A percentile compares a stretch with the other conserved stretches of the same genome.
These are phyloP conservation scores for Thecocarcelia acutangulata DNA, from an alignment of 2,888 invertebrate genomes.

Conservation along the genomic window DNA sequence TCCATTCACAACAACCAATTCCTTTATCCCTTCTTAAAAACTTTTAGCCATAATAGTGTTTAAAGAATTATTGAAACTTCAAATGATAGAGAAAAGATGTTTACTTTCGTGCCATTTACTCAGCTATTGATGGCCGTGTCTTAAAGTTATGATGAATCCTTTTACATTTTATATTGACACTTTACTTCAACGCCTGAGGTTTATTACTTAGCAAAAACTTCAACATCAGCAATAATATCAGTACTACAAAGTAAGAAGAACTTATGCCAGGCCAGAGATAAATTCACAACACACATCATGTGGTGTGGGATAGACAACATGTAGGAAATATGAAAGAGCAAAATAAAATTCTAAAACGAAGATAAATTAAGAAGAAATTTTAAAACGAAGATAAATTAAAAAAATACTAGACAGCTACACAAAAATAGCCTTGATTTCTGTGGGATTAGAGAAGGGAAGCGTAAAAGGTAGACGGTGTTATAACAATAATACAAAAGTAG, in stretches of 20 bases:
- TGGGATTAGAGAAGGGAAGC: too few relatives aligned
- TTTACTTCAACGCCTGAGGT: constrained; percentile 69
- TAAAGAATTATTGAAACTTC: constrained; percentile 29
- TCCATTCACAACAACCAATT: background rate
- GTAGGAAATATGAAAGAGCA: constrained; percentile 6
- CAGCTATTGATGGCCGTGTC: background rate
- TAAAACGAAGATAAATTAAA: constrained; percentile 36
- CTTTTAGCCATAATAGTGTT: constrained; percentile 6
- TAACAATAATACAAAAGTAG: too few relatives aligned
- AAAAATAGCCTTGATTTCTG: constrained; percentile 43
- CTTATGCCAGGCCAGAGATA: constrained; percentile 54
- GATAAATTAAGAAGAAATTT: constrained; percentile 19
- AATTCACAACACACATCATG: constrained; percentile 33
- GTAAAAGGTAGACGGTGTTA: too few relatives aligned
- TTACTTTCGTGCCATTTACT: background rate
- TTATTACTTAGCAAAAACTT: constrained; percentile 53
- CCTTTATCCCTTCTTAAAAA: background rate
- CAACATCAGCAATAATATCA: constrained; percentile 21
- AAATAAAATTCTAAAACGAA: constrained; percentile 5
- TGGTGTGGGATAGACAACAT: constrained; percentile 29
- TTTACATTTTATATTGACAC: constrained; percentile 59
- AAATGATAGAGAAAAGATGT: constrained; percentile 5
- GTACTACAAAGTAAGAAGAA: constrained; percentile 21
- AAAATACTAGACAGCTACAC: constrained; percentile 39
- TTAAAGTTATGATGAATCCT: constrained; percentile 33